Percentiles rank a stretch among this genome's conserved stretches.
Conservation (phyloP, 2,888 invertebrate genomes). For the Hemaris fuciformis region DNA sequence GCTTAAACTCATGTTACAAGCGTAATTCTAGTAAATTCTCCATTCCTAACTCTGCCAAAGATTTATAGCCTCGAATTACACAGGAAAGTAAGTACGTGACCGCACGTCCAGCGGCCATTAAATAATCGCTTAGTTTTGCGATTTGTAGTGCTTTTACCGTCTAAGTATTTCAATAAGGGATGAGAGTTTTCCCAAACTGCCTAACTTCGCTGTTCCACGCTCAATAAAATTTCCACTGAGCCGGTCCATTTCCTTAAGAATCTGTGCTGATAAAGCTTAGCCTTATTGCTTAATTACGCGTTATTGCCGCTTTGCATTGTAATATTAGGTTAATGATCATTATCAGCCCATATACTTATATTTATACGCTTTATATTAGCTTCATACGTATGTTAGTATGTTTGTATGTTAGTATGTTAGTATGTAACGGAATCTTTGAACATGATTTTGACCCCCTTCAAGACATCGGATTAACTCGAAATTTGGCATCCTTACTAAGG, state of each 20-base stretch:
- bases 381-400: no score
- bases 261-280: background rate
- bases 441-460: no score
- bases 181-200: background rate
- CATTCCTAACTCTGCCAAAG: background rate
- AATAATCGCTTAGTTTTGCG: background rate
- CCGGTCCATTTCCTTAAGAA: background rate
- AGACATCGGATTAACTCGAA: no score
- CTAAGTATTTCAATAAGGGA: background rate
- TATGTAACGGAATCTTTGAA: no score
- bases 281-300: background rate
- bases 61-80: background rate
- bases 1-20: background rate
- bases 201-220: background rate
- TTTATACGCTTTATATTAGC: no score
- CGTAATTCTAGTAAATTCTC: background rate
- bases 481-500: no score
- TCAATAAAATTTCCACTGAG: conserved; percentile 1
- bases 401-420: no score
- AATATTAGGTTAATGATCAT: background rate
- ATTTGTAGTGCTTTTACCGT: background rate
- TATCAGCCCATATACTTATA: no score
- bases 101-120: background rate
- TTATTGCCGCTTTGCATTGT: background rate
- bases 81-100: no score